Percentiles rank a stretch among this genome's conserved stretches.
Evolutionary conservation across 2,888 invertebrate genomes (phyloP).

Genomic region (Galerucella nymphaeae): DNA sequence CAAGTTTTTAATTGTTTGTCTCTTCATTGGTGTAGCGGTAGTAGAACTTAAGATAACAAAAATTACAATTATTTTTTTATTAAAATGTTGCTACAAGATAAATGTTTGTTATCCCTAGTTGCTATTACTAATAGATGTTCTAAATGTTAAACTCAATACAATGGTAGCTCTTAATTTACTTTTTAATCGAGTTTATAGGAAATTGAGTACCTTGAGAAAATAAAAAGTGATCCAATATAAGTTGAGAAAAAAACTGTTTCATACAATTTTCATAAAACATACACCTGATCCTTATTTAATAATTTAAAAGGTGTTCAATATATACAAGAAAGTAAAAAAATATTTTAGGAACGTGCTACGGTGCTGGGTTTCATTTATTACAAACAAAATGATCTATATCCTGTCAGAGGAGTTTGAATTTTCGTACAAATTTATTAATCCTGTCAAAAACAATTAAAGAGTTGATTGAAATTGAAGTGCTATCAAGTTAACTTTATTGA

Average conservation of each 20-base stretch:
- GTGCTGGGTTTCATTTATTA: constrained; percentile 31
- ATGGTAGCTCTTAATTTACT: constrained; percentile 23
- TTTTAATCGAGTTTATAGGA: background rate
- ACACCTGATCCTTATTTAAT: constrained; percentile 32
- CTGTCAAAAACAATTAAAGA: constrained; percentile 1
- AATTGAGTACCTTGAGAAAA: constrained; percentile 1
- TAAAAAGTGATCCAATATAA: constrained; percentile 3
- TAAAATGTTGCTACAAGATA: too few relatives aligned
- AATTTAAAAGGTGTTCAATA: constrained; percentile 15
- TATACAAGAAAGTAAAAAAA: constrained; percentile 24
- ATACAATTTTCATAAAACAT: constrained; percentile 32
- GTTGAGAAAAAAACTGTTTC: constrained; percentile 14
- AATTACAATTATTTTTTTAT: background rate
- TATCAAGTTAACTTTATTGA: background rate
- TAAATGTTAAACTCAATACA: constrained; percentile 15
- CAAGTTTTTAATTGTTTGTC: constrained; percentile 5
- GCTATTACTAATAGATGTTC: constrained; percentile 8
- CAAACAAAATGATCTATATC: constrained; percentile 27
- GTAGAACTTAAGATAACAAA: constrained; percentile 2
- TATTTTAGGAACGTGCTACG: constrained; percentile 30
- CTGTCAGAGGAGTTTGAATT: constrained; percentile 26
- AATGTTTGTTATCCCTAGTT: background rate
- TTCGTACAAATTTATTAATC: background rate
- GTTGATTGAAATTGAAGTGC: constrained; percentile 16
- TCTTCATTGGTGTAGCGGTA: constrained; percentile 3